A percentile compares a stretch with the other conserved stretches of the same genome.
Evolutionary conservation across 2,888 invertebrate species (phyloP).

Genomic region (Netelia fuscicornis): DNA sequence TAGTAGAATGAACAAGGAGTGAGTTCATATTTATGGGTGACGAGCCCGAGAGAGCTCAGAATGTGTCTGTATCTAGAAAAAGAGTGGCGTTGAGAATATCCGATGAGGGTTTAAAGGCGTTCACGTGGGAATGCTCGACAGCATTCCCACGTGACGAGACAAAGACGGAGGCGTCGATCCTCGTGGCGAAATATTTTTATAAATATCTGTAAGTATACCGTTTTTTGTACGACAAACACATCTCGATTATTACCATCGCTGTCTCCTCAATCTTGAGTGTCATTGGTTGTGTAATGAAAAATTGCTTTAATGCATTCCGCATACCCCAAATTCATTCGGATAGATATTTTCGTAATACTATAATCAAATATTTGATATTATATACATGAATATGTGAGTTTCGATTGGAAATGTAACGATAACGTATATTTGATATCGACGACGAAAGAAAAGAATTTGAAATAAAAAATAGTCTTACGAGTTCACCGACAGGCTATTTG

Average conservation of each 20-base stretch:
- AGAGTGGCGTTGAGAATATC: constrained; percentile 74
- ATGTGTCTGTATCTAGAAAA: constrained; percentile 73
- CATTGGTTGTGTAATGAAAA: neutral
- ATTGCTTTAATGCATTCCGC: too few relatives aligned
- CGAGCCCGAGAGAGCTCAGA: constrained; percentile 66
- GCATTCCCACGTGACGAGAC: constrained; percentile 12
- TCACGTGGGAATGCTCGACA: constrained; percentile 57
- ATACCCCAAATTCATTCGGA: too few relatives aligned
- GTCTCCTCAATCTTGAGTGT: neutral
- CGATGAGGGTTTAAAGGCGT: constrained; percentile 69
- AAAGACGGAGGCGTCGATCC: neutral
- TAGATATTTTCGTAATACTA: too few relatives aligned
- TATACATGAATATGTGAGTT: too few relatives aligned
- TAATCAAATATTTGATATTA: too few relatives aligned
- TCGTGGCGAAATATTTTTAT: neutral
- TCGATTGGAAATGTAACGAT: too few relatives aligned
- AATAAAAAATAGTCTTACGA: too few relatives aligned
- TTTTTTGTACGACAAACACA: neutral
- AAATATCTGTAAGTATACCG: constrained; percentile 21
- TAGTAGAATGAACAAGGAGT: neutral
- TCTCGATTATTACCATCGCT: neutral
- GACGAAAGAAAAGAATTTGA: too few relatives aligned
- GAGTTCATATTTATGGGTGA: constrained; percentile 55
- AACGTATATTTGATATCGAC: too few relatives aligned
- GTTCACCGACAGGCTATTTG: too few relatives aligned